Percentiles rank a stretch among this genome's conserved stretches.
Conservation (phyloP, 2,113 vertebrate species). For the Petrocephalus microphthalmus region DNA sequence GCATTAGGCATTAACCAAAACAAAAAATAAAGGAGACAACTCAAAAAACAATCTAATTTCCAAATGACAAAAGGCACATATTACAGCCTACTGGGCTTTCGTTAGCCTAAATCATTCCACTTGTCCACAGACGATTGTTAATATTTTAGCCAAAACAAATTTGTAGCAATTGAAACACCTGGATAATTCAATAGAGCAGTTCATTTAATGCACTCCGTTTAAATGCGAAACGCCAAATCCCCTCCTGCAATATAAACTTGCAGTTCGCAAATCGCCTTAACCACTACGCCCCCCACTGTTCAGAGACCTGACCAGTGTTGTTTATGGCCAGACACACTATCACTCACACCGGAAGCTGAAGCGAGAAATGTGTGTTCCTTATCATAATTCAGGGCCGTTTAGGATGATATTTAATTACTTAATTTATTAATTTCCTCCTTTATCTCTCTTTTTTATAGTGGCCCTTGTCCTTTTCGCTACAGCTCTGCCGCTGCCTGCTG, state of each 20-base stretch:
- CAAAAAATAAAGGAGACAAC: background rate
- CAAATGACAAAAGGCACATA: background rate
- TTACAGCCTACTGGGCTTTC: background rate
- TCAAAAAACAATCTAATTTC: background rate
- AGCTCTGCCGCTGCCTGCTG: background rate
- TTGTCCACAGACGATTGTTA: background rate
- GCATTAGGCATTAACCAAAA: background rate
- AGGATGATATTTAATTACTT: constrained; percentile 62
- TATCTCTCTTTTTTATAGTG: constrained; percentile 17
- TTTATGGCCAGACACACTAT: background rate
- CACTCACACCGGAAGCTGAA: background rate
- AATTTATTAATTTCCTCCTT: constrained; percentile 53
- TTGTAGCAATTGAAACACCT: background rate
- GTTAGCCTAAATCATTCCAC: background rate
- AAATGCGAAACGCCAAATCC: background rate
- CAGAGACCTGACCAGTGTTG: constrained; percentile 22
- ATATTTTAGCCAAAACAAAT: background rate
- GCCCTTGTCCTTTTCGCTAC: background rate
- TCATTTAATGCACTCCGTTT: background rate
- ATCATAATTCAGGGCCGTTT: constrained; percentile 43
- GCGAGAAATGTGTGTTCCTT: constrained; percentile 32
- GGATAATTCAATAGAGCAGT: background rate
- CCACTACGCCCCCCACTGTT: background rate
- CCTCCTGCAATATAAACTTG: background rate
- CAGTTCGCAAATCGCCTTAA: background rate